Percentiles rank a stretch among this genome's conserved stretches.
phyloP scores from a whole-genome alignment of 2,797 vertebrate genomes.

The Anisognathus igniventris region DNA sequence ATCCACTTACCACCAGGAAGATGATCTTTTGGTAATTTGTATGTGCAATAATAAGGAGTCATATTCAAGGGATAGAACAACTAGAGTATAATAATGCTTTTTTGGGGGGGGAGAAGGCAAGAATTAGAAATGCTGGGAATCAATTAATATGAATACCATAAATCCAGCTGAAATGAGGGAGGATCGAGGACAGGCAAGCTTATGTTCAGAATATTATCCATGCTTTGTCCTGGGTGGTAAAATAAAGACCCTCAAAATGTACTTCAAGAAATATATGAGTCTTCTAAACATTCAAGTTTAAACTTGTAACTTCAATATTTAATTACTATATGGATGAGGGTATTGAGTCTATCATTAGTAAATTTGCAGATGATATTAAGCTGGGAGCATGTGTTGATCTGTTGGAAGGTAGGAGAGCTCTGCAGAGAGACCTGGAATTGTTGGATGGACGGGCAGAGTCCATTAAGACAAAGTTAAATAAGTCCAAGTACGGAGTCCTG shows the following conservation, averaged over 20 bases:
- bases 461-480: background rate
- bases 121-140: background rate
- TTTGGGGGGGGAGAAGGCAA: background rate
- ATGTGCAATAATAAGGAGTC: background rate
- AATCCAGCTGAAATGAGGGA: background rate
- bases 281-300: background rate
- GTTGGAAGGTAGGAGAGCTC: background rate
- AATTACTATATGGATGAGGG: background rate
- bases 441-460: background rate
- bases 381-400: fast-evolving
- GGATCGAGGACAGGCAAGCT: background rate
- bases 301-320: background rate
- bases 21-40: background rate
- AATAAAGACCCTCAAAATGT: background rate
- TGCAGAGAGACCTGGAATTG: background rate
- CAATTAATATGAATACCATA: background rate
- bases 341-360: background rate
- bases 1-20: background rate
- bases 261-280: background rate
- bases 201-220: background rate
- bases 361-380: background rate
- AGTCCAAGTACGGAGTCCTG: fast-evolving
- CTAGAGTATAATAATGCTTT: background rate
- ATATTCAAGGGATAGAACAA: background rate
- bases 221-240: background rate